Conservation (phyloP, 2,888 invertebrate genomes). For the Scrobipalpa costella region DNA sequence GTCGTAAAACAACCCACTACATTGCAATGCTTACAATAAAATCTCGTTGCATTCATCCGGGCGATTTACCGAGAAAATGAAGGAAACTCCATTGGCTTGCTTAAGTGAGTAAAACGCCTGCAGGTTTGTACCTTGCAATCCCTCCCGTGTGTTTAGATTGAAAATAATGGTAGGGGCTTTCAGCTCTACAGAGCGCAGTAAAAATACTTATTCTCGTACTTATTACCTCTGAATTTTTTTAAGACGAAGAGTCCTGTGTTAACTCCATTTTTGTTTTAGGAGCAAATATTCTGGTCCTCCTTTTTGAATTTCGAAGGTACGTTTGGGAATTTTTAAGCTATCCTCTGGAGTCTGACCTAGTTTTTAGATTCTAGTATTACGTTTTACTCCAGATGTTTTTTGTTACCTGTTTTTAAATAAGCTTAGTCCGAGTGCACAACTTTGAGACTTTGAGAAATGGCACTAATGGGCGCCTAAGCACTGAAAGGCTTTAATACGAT, state of each 20-base stretch:
- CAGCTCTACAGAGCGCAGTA: slow-evolving; percentile 40
- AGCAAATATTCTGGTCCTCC: slow-evolving; percentile 43
- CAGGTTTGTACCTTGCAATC: background rate
- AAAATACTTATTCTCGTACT: slow-evolving; percentile 48
- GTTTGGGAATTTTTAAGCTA: background rate
- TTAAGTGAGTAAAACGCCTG: slow-evolving; percentile 10
- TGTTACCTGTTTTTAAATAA: background rate
- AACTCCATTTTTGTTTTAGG: slow-evolving; percentile 52
- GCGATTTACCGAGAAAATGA: background rate
- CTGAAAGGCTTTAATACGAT: no score
- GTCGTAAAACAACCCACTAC: background rate
- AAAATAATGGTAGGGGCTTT: slow-evolving; percentile 39
- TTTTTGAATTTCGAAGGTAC: slow-evolving; percentile 34
- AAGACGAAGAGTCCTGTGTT: slow-evolving; percentile 45
- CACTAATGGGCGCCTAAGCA: no score
- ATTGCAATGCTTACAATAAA: background rate
- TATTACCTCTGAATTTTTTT: slow-evolving; percentile 51
- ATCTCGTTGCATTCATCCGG: background rate
- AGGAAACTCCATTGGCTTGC: background rate
- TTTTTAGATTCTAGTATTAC: background rate
- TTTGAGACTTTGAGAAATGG: background rate
- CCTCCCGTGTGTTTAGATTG: background rate
- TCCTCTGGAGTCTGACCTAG: background rate
- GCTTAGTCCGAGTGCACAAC: background rate
- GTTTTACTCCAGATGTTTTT: background rate